These are phyloP conservation scores for Stegostoma tigrinum DNA, from an alignment of 2,113 vertebrate species.

Conservation along the genomic window DNA sequence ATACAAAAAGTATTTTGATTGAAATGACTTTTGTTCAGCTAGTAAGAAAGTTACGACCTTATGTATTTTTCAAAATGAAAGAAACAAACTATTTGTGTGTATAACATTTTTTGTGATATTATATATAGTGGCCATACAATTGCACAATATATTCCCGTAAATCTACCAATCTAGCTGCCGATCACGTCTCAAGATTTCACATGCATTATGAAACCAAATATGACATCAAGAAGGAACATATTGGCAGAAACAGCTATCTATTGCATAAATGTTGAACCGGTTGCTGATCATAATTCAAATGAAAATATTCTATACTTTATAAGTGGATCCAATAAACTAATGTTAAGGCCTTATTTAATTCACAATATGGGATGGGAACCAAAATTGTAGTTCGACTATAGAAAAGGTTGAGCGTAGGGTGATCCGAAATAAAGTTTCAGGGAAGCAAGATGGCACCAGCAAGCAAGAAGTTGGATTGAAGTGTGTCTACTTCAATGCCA, in stretches of 20 bases:
- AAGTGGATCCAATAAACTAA: background rate
- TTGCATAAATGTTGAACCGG: background rate
- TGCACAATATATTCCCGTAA: background rate
- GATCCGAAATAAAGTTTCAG: no score
- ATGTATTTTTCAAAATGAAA: background rate
- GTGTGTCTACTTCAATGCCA: no score
- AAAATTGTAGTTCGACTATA: no score
- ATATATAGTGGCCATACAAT: background rate
- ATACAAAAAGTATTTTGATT: background rate
- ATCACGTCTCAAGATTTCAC: background rate
- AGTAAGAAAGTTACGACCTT: background rate
- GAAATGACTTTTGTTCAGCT: conserved; percentile 6
- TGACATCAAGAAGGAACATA: background rate
- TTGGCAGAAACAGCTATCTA: background rate
- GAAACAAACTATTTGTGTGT: background rate
- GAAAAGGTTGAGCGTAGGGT: no score
- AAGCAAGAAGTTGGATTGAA: no score
- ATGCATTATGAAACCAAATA: background rate
- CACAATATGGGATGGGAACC: no score
- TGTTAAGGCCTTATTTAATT: background rate
- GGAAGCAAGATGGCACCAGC: no score
- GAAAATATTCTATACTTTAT: background rate
- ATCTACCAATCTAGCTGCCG: background rate
- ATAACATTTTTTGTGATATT: background rate
- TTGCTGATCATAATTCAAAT: background rate